Base-by-base conservation (phyloP, 2,888 invertebrate genomes). In the Eudemis profundana region DNA sequence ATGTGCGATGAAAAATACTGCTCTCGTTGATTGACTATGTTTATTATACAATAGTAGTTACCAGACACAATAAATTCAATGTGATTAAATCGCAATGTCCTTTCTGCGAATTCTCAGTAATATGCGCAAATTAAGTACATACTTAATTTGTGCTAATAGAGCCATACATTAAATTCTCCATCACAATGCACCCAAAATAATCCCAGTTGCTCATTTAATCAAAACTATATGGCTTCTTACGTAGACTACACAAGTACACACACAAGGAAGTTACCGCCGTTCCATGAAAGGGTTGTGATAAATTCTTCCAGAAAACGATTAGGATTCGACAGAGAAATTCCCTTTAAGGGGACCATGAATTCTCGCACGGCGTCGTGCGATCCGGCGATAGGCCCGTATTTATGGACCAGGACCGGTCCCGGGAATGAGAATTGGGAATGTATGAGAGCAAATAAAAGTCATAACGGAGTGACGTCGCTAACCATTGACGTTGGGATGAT, bases 291-390 rank as follows among this genome's bases (percentile, higher is more conserved):
- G 79, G 77, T 81, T 78, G 81, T 77, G 80, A 87, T 88, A 87
- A 88, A 87, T 87, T 86, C 79, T 85, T 84, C 82, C 81, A 78
- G 78, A 83, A 84, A 88, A 76, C 83, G 83, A 86, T 85, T 85
- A 84, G 78, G 82, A 83, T 83, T 83, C 81, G 83, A 85, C 85
- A 80, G 84, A 86, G 79, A 84, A 87, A 87, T 84, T 85, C 83
- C 84, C 77, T 85, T 79, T 83, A 84, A 80, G 82, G 84, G 80
- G 73, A 76, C 76, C 79, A 84, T 86, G 87, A 85, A 87, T 87
- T 78, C 78, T 78, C 81, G 81, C 82, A 81, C 79, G 77, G 81
- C 85, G 84, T 84, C 85, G 85, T 76, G 83, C 83, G 84, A 85
- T 86, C 81, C 83, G 82, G 78, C 76, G 84, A 85, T 87, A 83